phyloP scores from a whole-genome alignment of 2,888 invertebrate genomes.

The Xanthorhoe designata region DNA sequence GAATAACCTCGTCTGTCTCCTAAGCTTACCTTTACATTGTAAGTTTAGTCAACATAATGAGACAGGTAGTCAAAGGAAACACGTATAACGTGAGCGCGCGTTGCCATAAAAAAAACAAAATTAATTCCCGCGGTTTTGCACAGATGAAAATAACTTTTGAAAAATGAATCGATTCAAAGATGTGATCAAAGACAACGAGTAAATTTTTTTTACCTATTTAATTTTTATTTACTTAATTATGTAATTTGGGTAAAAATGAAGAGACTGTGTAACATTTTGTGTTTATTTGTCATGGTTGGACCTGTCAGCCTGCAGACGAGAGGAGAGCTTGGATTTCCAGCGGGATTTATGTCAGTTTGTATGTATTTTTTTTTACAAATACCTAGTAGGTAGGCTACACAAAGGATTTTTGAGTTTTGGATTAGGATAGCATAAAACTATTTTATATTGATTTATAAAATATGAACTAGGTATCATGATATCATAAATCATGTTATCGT shows the following conservation, averaged over 20 bases:
- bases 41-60: slow-evolving; percentile 18
- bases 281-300: slow-evolving; percentile 38
- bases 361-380: slow-evolving; percentile 55
- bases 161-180: not conserved
- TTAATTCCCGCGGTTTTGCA: slow-evolving; percentile 25
- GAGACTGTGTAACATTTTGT: slow-evolving; percentile 26
- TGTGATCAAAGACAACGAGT: slow-evolving; percentile 7
- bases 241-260: slow-evolving; percentile 35
- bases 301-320: slow-evolving; percentile 50
- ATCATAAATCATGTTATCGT: no score
- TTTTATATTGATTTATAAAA: no score
- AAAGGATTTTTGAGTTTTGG: no score
- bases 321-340: slow-evolving; percentile 68
- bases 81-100: slow-evolving; percentile 46
- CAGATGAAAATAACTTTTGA: not conserved
- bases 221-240: slow-evolving; percentile 18
- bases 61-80: slow-evolving; percentile 45
- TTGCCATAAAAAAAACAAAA: slow-evolving; percentile 38
- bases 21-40: slow-evolving; percentile 23
- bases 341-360: slow-evolving; percentile 77
- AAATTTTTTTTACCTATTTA: slow-evolving; percentile 6
- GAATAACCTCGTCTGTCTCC: slow-evolving; percentile 29
- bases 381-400: no score
- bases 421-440: no score
- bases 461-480: no score